Evolutionary conservation across 2,113 vertebrate species (phyloP), one percentile per base, ranked within the genome.

Genomic region (Coregonus clupeaformis): DNA sequence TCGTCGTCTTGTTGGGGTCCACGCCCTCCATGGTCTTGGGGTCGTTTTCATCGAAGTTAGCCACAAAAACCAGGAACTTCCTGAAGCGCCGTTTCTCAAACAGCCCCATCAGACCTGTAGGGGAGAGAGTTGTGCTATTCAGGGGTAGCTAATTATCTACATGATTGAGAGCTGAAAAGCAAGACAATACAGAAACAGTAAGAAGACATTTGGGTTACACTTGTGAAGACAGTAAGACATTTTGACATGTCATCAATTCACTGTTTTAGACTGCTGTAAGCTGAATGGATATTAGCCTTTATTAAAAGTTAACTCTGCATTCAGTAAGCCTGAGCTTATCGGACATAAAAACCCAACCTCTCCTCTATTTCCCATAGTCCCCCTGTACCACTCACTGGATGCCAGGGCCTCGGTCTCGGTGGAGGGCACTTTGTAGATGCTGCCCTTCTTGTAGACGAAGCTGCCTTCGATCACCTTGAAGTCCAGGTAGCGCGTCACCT

Each of bases 391-490:
- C 97, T 96, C 90, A 98, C 98, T 94, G 59, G 97, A 98, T 12
- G 94, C 87, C 76, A 99, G 90, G 42, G 98, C 98, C 90, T 99
- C 98, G 1, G 95, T 89, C 90, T 98, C 98, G 5, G 97, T 98
- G 1, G 97, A 98, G 81, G 98, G 98, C 70, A 99, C 98, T 87
- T 99, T 99, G 80, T 98, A 93, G 91, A 99, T 97, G 91, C 94
- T 96, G 0, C 95, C 94, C 59, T 90, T 94, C 85, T 98, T 98
- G 91, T 97, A 99, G 78, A 99, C 98, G 2, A 93, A 99, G 89
- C 98, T 99, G 78, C 98, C 98, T 81, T 98, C 97, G 0, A 96
- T 93, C 86, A 99, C 97, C 91, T 99, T 99, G 91, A 99, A 99
- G 81, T 99, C 98, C 90, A 99, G 89, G 89, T 99, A 99, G 69